These are phyloP conservation scores for Hyposoter didymator DNA, from an alignment of 2,888 invertebrate species.

Conservation along the genomic window DNA sequence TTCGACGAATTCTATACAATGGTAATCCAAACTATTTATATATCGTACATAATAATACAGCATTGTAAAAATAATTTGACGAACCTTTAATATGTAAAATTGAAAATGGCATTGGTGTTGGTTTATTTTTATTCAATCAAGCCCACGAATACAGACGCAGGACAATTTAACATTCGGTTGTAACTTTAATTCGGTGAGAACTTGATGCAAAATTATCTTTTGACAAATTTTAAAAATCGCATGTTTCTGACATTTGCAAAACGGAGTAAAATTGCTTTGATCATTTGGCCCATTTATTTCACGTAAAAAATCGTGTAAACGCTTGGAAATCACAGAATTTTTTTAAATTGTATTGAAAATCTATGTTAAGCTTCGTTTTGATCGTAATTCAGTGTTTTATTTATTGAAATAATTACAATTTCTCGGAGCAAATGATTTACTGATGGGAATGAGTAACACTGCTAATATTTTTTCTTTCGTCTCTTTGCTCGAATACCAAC, in stretches of 20 bases:
- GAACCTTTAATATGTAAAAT: conserved; percentile 78
- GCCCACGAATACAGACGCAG: not conserved
- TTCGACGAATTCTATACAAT: conserved; percentile 51
- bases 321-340: not conserved
- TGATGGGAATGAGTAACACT: not conserved
- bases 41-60: conserved; percentile 72
- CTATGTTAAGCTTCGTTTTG: not conserved
- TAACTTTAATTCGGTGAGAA: not conserved
- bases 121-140: conserved; percentile 32
- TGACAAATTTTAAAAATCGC: not conserved
- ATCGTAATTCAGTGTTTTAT: not conserved
- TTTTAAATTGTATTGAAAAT: not conserved
- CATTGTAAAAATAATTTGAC: conserved; percentile 77
- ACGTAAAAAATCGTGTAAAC: not conserved
- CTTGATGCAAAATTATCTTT: not conserved
- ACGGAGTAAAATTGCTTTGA: no score
- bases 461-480: not conserved
- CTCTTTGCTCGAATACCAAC: not conserved
- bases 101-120: conserved; percentile 39
- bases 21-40: conserved; percentile 75
- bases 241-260: no score
- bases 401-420: not conserved
- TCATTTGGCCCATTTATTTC: not conserved
- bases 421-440: not conserved
- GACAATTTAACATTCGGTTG: no score